Conservation (phyloP, 1,140 invertebrate species). For the Caenorhabditis briggsae region DNA sequence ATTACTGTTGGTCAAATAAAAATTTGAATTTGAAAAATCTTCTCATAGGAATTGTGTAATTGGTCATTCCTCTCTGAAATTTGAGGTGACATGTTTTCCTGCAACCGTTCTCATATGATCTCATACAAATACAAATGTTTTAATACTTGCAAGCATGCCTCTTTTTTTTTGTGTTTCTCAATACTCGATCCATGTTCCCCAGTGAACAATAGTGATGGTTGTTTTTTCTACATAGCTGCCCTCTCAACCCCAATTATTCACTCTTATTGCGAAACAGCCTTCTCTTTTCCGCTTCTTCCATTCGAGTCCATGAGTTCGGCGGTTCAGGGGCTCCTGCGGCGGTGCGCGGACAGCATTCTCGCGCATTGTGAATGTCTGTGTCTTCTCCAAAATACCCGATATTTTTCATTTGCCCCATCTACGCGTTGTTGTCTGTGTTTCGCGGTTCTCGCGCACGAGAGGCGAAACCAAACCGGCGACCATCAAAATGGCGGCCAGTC, state of each 20-base stretch:
- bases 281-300: not conserved
- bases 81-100: too few species aligned
- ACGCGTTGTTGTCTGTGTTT: constrained; percentile 44
- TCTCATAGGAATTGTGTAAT: not conserved
- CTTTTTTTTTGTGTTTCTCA: too few species aligned
- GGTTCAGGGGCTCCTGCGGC: constrained; percentile 45
- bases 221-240: not conserved
- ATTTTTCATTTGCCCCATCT: constrained; percentile 12
- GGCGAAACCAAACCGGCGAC: constrained; percentile 52
- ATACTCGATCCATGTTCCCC: too few species aligned
- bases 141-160: too few species aligned
- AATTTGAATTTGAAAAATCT: too few species aligned
- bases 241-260: constrained; percentile 9
- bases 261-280: constrained; percentile 33
- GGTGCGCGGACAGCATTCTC: constrained; percentile 42
- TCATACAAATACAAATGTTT: too few species aligned
- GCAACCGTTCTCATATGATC: too few species aligned
- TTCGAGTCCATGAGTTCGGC: constrained; percentile 38
- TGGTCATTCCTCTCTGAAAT: too few species aligned
- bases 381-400: constrained; percentile 28
- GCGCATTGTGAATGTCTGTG: constrained; percentile 44
- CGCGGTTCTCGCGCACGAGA: constrained; percentile 39
- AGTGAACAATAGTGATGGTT: too few species aligned
- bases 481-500: constrained; percentile 52
- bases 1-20: not conserved